Evolutionary conservation across 2,113 vertebrate genomes (phyloP), one percentile per base, ranked within the genome.

Genomic region (Otolemur garnettii): DNA sequence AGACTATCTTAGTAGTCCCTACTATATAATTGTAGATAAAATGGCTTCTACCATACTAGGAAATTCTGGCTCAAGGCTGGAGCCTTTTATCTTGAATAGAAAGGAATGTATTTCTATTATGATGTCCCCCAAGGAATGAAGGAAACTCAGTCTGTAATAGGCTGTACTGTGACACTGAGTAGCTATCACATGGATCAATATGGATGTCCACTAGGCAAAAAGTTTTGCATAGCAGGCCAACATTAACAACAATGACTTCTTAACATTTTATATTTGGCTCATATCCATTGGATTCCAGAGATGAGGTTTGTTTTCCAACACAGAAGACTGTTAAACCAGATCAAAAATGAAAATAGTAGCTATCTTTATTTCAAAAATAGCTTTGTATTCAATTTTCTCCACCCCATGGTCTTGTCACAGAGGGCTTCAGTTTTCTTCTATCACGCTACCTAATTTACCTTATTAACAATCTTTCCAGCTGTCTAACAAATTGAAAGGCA

Each of bases 181-280:
- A 95, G 74, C 64, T 77, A 81, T 88, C 33, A 62, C 26, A 30
- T 64, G 12, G 74, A 93, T 57, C 33, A 18, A 26, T n/a, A 35
- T 1, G 13, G n/a, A 38, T 21, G n/a, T 68, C 72, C 33, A 26
- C 1, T 14, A 71, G 30, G 69, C 57, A 90, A 75, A 77, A 78
- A 53, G 21, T 71, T 71, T 45, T 74, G 50, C 22, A 38, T 26
- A 82, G 68, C 50, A 90, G 64, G 71, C 55, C 28, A 80, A 33
- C 7, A 33, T 24, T 50, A 87, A 64, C 22, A 85, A 83, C 53
- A 90, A 66, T 19, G 50, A n/a, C 7, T 45, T 87, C 62, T 59
- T 74, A 69, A 93, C 45, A 68, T 91, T 95, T 89, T 59, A 45
- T 82, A 62, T 89, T 62, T 96, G 87, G 75, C 81, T 62, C 69